A percentile compares a stretch with the other conserved stretches of the same genome.
phyloP scores from a whole-genome alignment of 1,140 invertebrate species.

The Copidosoma floridanum region DNA sequence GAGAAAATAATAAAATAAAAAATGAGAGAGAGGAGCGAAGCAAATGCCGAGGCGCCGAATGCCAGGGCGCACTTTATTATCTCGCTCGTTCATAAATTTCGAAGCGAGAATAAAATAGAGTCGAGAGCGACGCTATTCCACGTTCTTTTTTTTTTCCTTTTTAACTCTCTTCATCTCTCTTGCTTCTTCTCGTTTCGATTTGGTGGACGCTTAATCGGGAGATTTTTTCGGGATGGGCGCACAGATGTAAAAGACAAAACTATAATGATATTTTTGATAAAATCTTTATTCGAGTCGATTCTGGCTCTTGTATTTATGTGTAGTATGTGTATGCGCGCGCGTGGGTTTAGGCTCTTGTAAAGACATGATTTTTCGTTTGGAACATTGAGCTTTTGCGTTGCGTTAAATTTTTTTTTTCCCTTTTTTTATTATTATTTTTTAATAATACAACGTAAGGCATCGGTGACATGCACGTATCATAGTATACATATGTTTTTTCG shows the following conservation, averaged over 20 bases:
- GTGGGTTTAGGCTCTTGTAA: no score
- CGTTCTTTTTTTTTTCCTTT: conserved; percentile 23
- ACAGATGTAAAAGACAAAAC: conserved; percentile 1
- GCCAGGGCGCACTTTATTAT: conserved; percentile 45
- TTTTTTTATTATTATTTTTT: not conserved
- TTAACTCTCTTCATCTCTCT: conserved; percentile 5
- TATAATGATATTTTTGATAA: conserved; percentile 25
- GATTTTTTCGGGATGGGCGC: not conserved
- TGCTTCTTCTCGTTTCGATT: not conserved
- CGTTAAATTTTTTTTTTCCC: not conserved
- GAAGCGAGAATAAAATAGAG: conserved; percentile 46
- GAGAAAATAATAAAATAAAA: not conserved
- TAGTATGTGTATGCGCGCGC: not conserved
- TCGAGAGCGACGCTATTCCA: conserved; percentile 26
- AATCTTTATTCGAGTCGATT: conserved; percentile 27
- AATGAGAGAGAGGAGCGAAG: not conserved
- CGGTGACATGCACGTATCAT: not conserved
- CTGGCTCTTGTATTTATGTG: not conserved
- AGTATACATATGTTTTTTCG: not conserved
- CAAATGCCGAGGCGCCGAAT: conserved; percentile 33
- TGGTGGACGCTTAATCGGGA: not conserved
- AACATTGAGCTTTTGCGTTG: not conserved
- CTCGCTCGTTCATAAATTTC: conserved; percentile 51
- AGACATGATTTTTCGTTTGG: no score
- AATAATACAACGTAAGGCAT: not conserved